phyloP scores from a whole-genome alignment of 2,113 vertebrate species.

The Brachypteracias leptosomus region DNA sequence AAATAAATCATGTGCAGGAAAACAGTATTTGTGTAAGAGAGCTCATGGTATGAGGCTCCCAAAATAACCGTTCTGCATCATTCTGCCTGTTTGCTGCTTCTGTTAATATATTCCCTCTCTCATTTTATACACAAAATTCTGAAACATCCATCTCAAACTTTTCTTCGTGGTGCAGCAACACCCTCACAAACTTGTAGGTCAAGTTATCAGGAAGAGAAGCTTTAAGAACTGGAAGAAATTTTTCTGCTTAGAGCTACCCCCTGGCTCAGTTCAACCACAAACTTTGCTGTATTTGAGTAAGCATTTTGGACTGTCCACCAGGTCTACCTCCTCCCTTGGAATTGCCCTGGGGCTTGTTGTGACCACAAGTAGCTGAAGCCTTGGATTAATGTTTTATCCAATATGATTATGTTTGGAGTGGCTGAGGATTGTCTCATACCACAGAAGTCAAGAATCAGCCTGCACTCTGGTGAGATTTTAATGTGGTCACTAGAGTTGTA shows the following conservation, averaged over 20 bases:
- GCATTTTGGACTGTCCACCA: neutral
- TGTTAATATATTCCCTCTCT: neutral
- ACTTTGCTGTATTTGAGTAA: neutral
- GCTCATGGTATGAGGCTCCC: neutral
- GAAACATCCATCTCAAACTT: neutral
- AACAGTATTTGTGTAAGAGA: neutral
- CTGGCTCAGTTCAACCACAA: neutral
- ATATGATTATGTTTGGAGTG: neutral
- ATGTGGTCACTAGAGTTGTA: neutral
- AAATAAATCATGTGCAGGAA: neutral
- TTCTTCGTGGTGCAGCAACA: neutral
- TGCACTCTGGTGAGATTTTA: neutral
- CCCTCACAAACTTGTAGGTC: neutral
- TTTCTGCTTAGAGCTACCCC: neutral
- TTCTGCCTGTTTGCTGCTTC: neutral
- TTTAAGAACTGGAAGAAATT: neutral
- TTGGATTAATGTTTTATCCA: conserved; percentile 7
- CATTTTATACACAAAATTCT: neutral
- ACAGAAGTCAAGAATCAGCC: neutral
- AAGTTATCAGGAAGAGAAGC: neutral
- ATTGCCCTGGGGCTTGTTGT: neutral
- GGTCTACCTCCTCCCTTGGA: neutral
- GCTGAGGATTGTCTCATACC: neutral
- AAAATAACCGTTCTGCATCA: neutral
- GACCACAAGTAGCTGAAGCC: neutral